Percentiles rank a stretch among this genome's conserved stretches.
These are phyloP conservation scores for Lucilia cuprina DNA, from an alignment of 1,140 invertebrate genomes.

Conservation along the genomic window DNA sequence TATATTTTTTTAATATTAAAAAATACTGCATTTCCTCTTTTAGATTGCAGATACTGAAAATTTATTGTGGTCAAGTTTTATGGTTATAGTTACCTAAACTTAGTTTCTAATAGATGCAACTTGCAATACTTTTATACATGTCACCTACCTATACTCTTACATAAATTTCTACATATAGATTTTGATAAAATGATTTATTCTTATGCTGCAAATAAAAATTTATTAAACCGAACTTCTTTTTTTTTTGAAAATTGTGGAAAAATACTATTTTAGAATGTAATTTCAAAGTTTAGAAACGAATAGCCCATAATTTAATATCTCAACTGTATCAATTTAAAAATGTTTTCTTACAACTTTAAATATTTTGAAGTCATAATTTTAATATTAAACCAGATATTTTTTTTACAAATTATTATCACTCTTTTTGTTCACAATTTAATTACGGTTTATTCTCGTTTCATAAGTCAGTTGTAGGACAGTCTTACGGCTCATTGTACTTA, in stretches of 20 bases:
- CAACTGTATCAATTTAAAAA: no score
- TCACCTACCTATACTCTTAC: neutral
- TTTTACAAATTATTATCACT: no score
- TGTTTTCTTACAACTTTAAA: no score
- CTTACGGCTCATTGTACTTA: neutral
- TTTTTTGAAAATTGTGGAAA: no score
- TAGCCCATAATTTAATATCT: neutral
- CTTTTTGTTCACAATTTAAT: neutral
- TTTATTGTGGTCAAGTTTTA: constrained; percentile 16
- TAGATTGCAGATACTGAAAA: neutral
- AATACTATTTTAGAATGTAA: no score
- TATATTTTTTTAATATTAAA: neutral
- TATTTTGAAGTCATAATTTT: no score
- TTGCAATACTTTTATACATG: neutral
- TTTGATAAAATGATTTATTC: neutral
- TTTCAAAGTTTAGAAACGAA: neutral
- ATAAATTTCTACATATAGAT: neutral
- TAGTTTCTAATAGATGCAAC: neutral
- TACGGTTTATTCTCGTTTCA: neutral
- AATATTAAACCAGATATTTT: no score
- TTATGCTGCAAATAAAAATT: neutral
- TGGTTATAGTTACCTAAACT: neutral
- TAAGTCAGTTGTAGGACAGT: neutral
- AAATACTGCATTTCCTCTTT: constrained; percentile 5
- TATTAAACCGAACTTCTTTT: neutral